phyloP scores from a whole-genome alignment of 2,888 invertebrate genomes.

The Patella pellucida region DNA sequence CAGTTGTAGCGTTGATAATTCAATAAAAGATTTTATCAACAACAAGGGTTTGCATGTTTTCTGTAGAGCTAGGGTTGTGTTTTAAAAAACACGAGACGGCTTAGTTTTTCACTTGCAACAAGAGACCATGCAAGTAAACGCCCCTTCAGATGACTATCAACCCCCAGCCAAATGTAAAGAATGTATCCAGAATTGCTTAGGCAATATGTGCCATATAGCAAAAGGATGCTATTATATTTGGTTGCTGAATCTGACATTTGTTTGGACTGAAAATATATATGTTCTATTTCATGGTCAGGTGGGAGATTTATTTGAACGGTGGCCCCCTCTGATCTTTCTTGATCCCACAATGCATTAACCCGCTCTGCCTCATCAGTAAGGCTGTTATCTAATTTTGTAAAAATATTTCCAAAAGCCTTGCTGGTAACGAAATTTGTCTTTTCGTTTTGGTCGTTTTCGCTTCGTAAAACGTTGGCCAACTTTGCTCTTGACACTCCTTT shows the following conservation, averaged over 20 bases:
- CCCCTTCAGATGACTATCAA: not conserved
- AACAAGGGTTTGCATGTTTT: not conserved
- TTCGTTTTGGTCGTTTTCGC: not conserved
- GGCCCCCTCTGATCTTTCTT: not conserved
- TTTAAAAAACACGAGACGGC: not conserved
- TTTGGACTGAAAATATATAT: not conserved
- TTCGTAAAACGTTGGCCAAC: not conserved
- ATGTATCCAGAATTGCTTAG: constrained; percentile 4
- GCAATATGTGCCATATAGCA: not conserved
- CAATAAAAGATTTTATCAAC: constrained; percentile 3
- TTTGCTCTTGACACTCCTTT: not conserved
- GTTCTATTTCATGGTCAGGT: not conserved
- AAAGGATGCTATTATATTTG: not conserved
- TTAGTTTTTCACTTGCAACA: not conserved
- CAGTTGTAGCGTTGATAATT: not conserved
- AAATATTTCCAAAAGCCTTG: not conserved
- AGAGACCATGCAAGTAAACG: not conserved
- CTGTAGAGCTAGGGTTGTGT: not conserved
- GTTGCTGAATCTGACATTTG: not conserved
- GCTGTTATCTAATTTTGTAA: no score
- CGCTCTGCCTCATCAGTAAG: not conserved
- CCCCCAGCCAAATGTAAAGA: not conserved
- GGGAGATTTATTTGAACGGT: no score
- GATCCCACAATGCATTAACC: not conserved
- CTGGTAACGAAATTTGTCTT: not conserved